Evolutionary conservation across 2,113 vertebrate species (phyloP).

Genomic region (Mesembrinibis cayennensis): DNA sequence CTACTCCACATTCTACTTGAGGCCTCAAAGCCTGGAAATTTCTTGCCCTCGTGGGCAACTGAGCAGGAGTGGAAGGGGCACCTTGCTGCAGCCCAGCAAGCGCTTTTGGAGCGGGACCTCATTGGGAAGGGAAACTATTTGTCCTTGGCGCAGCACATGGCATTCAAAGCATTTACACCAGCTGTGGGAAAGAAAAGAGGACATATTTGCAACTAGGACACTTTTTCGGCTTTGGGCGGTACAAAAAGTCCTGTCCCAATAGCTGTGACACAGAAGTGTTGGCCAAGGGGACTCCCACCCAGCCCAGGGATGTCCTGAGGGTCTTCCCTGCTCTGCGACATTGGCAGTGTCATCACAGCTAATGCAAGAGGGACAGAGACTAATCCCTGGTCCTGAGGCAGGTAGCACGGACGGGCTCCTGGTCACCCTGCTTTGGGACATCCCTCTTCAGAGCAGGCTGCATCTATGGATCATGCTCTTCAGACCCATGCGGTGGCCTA

Average conservation of each 20-base stretch:
- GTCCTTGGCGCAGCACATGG: neutral
- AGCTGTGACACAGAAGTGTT: neutral
- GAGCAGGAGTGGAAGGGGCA: neutral
- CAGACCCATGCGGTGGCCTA: fast-evolving
- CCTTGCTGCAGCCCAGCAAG: neutral
- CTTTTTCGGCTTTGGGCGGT: neutral
- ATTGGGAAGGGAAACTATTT: neutral
- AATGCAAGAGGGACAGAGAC: neutral
- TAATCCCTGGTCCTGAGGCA: neutral
- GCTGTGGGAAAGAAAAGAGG: neutral
- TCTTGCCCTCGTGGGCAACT: neutral
- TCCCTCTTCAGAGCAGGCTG: neutral
- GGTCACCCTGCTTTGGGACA: neutral
- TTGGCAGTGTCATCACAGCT: neutral
- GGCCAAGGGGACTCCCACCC: neutral
- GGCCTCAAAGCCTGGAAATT: neutral
- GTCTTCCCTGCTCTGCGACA: neutral
- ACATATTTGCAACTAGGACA: neutral
- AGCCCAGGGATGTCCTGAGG: neutral
- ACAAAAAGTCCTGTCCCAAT: neutral
- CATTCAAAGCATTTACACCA: neutral
- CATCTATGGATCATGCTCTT: neutral
- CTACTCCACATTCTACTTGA: neutral
- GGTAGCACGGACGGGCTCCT: neutral
- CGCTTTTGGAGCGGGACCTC: neutral